These are phyloP conservation scores for Drosophila mulleri DNA, from an alignment of 2,888 invertebrate species.

Conservation along the genomic window DNA sequence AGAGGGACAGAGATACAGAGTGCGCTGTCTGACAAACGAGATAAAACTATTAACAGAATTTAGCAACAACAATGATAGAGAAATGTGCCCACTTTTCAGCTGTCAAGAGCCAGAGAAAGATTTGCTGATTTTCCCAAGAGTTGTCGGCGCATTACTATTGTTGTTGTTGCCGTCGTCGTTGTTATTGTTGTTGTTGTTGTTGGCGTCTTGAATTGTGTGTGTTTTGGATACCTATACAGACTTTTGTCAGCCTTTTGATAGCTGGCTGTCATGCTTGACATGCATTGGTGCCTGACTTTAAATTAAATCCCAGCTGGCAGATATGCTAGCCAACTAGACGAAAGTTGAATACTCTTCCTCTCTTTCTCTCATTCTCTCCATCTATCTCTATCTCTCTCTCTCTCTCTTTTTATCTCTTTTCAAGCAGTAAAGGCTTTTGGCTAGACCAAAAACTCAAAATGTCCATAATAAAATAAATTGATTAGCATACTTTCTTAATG, in stretches of 20 bases:
- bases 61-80: conserved; percentile 76
- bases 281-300: conserved; percentile 58
- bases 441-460: neutral
- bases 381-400: neutral
- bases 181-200: neutral
- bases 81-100: conserved; percentile 80
- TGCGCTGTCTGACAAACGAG: conserved; percentile 33
- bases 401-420: neutral
- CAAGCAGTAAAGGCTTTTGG: neutral
- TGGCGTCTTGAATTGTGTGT: conserved; percentile 66
- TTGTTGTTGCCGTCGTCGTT: neutral
- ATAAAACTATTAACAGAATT: conserved; percentile 83
- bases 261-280: conserved; percentile 73
- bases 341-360: conserved; percentile 29
- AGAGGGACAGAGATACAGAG: neutral
- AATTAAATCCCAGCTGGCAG: conserved; percentile 52
- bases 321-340: neutral
- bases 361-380: neutral
- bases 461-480: neutral
- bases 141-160: conserved; percentile 52
- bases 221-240: conserved; percentile 34
- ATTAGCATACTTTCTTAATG: no score
- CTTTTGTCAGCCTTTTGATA: conserved; percentile 73
- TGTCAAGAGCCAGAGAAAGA: conserved; percentile 62
- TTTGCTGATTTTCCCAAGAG: conserved; percentile 67